A percentile compares a stretch with the other conserved stretches of the same genome.
Conservation (phyloP, 2,113 vertebrate species). For the Spea bombifrons region DNA sequence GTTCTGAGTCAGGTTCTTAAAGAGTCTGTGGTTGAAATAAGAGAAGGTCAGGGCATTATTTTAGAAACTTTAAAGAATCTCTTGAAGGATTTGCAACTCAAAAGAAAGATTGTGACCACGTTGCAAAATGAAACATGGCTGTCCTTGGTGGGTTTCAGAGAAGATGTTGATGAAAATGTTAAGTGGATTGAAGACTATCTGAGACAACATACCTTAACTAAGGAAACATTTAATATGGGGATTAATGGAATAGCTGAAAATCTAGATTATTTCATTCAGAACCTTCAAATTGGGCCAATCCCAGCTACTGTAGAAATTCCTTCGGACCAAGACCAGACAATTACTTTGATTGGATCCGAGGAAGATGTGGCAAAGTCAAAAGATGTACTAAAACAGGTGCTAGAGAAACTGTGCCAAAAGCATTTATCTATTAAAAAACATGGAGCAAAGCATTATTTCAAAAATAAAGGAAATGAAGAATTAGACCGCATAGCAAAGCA, state of each 20-base stretch:
- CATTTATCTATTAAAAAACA: not conserved
- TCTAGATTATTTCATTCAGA: not conserved
- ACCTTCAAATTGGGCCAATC: not conserved
- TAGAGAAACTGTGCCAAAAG: not conserved
- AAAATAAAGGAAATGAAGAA: not conserved
- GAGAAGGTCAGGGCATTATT: not conserved
- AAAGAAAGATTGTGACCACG: not conserved
- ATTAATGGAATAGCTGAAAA: not conserved
- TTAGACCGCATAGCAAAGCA: not conserved
- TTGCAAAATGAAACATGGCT: not conserved
- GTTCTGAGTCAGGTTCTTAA: not conserved
- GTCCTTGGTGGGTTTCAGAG: constrained; percentile 9
- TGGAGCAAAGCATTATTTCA: constrained; percentile 15
- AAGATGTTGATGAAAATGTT: not conserved
- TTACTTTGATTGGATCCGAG: not conserved
- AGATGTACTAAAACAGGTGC: not conserved
- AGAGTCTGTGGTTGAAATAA: not conserved
- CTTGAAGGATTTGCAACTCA: not conserved
- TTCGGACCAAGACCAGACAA: not conserved
- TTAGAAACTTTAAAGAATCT: not conserved
- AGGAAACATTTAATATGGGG: not conserved
- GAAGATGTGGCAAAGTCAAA: constrained; percentile 3
- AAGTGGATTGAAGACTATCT: not conserved
- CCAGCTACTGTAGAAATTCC: not conserved
- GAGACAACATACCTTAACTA: not conserved